These are phyloP conservation scores for Pomacea maculata DNA, from an alignment of 1,140 invertebrate genomes.

Conservation along the genomic window DNA sequence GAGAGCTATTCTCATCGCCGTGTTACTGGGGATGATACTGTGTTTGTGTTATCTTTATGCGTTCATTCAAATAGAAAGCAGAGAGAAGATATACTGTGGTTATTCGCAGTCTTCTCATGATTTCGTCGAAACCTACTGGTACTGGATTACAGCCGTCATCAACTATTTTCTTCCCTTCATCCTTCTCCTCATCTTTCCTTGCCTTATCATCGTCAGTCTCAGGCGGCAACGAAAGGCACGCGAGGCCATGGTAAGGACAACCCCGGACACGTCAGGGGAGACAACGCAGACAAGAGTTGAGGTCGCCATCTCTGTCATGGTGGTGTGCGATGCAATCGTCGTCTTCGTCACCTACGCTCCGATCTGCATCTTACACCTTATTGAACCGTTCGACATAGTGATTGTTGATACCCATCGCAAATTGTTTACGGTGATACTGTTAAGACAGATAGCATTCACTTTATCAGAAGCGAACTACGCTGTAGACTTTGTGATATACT, in stretches of 20 bases:
- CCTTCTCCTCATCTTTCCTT: slow-evolving; percentile 13
- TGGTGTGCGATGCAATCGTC: slow-evolving; percentile 21
- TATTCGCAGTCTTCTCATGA: neutral
- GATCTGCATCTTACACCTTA: neutral
- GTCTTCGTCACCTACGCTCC: slow-evolving; percentile 27
- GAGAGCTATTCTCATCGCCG: slow-evolving; percentile 24
- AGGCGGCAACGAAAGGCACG: neutral
- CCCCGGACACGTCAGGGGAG: too few species aligned
- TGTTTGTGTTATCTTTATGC: slow-evolving; percentile 28
- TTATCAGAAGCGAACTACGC: slow-evolving; percentile 32
- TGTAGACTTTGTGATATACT: slow-evolving; percentile 38
- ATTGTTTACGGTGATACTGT: neutral
- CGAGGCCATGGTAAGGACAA: neutral
- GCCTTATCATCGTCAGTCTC: slow-evolving; percentile 21
- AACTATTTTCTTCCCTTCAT: slow-evolving; percentile 23
- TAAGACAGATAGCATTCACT: slow-evolving; percentile 16
- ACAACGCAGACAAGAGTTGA: neutral
- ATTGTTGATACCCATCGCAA: neutral
- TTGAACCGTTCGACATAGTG: too few species aligned
- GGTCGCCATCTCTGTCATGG: slow-evolving; percentile 23
- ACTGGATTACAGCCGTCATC: slow-evolving; percentile 14
- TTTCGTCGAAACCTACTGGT: slow-evolving; percentile 2
- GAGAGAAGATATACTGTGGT: neutral
- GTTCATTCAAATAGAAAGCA: neutral
- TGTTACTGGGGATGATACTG: slow-evolving; percentile 20